phyloP scores from a whole-genome alignment of 1,140 invertebrate genomes.

The Drosophila mayri region DNA sequence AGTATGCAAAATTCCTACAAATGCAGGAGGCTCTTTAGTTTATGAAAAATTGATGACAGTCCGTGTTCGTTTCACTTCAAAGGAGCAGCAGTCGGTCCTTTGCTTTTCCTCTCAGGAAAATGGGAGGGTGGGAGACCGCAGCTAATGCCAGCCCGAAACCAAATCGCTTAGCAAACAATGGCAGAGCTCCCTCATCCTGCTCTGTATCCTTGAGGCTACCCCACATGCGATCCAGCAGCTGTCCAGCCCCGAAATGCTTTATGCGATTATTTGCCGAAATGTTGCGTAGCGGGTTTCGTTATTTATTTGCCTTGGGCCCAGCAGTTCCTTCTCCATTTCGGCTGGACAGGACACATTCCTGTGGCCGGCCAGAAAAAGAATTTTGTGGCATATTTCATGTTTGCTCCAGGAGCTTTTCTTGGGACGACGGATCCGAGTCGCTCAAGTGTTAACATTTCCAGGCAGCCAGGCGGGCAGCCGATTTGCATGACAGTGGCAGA shows the following conservation, averaged over 20 bases:
- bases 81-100: slow-evolving; percentile 23
- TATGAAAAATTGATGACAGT: slow-evolving; percentile 54
- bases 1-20: not conserved
- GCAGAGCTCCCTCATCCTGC: not conserved
- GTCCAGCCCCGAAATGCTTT: slow-evolving; percentile 73
- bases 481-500: slow-evolving; percentile 64
- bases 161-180: slow-evolving; percentile 83
- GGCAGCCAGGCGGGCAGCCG: slow-evolving; percentile 40
- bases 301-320: slow-evolving; percentile 70
- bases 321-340: slow-evolving; percentile 15
- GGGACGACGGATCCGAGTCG: slow-evolving; percentile 59
- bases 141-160: slow-evolving; percentile 62
- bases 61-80: slow-evolving; percentile 65
- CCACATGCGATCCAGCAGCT: slow-evolving; percentile 70
- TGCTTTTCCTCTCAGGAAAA: not conserved
- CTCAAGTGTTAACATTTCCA: slow-evolving; percentile 78
- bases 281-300: slow-evolving; percentile 68
- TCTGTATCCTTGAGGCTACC: not conserved
- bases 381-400: slow-evolving; percentile 78
- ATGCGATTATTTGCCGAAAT: slow-evolving; percentile 82
- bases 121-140: slow-evolving; percentile 44
- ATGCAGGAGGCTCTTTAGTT: slow-evolving; percentile 1
- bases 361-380: slow-evolving; percentile 55
- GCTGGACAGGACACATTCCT: slow-evolving; percentile 51
- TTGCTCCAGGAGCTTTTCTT: slow-evolving; percentile 60